A percentile compares a stretch with the other conserved stretches of the same genome.
Conservation (phyloP, 2,888 invertebrate genomes). For the Chydorus sphaericus region DNA sequence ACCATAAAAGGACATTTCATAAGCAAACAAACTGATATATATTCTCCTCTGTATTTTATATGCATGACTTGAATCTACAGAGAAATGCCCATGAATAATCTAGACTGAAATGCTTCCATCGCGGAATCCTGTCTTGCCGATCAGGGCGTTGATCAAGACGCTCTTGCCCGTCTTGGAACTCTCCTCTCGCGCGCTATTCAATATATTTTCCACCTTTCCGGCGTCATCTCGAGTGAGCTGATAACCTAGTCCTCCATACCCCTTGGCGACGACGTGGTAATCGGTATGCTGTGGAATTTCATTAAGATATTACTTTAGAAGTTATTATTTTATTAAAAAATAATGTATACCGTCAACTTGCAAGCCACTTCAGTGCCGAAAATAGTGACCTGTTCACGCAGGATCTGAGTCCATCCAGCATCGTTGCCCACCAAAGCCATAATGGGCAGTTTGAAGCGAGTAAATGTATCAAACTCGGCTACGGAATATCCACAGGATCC, state of each 20-base stretch:
- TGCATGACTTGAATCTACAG: not conserved
- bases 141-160: slow-evolving; percentile 38
- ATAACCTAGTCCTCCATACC: slow-evolving; percentile 38
- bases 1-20: too few species aligned
- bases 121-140: slow-evolving; percentile 41
- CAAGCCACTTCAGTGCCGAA: slow-evolving; percentile 39
- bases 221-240: slow-evolving; percentile 30
- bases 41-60: not conserved
- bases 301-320: not conserved
- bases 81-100: slow-evolving; percentile 14
- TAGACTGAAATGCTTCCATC: slow-evolving; percentile 43
- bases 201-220: slow-evolving; percentile 21
- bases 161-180: slow-evolving; percentile 25
- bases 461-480: slow-evolving; percentile 41
- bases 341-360: slow-evolving; percentile 31
- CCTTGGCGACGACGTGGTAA: slow-evolving; percentile 37
- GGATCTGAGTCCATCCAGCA: slow-evolving; percentile 45
- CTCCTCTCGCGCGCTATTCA: slow-evolving; percentile 27
- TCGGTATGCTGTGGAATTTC: slow-evolving; percentile 32
- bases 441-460: slow-evolving; percentile 38
- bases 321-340: not conserved
- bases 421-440: slow-evolving; percentile 42
- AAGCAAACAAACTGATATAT: too few species aligned
- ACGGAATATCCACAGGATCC: slow-evolving; percentile 42
- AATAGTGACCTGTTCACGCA: slow-evolving; percentile 40